phyloP scores from a whole-genome alignment of 2,888 invertebrate genomes.

The Drosophila mimica region DNA sequence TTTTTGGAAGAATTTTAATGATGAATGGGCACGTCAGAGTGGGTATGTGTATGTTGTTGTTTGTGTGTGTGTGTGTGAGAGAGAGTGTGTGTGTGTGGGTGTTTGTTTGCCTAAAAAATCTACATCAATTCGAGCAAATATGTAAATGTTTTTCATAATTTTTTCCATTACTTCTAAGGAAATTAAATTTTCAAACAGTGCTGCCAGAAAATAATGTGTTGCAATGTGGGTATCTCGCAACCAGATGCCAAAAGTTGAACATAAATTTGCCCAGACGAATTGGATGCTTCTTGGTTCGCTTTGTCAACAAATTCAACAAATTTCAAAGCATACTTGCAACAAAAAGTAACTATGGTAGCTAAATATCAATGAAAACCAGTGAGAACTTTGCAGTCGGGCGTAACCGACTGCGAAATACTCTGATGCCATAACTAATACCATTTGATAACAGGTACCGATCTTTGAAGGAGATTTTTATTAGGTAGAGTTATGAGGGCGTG shows the following conservation, averaged over 20 bases:
- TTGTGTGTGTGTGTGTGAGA: constrained; percentile 27
- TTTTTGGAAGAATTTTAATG: constrained; percentile 67
- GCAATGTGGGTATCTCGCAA: background rate
- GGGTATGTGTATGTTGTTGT: constrained; percentile 15
- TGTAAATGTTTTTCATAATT: constrained; percentile 53
- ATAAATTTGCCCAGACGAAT: background rate
- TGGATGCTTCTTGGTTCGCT: background rate
- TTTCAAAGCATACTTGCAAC: background rate
- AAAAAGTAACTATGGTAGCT: background rate
- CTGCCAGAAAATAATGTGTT: background rate
- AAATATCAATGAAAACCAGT: background rate
- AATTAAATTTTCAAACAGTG: constrained; percentile 44
- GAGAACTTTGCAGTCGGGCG: background rate
- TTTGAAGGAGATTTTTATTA: background rate
- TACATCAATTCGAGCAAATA: constrained; percentile 64
- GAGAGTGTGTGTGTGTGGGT: background rate
- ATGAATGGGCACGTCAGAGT: constrained; percentile 51
- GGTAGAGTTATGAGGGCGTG: background rate
- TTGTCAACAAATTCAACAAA: background rate
- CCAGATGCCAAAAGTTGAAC: background rate
- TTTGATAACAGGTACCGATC: background rate
- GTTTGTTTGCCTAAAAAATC: constrained; percentile 39
- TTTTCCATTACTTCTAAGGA: constrained; percentile 20
- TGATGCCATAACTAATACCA: background rate
- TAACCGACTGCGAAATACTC: background rate